Percentiles rank a stretch among this genome's conserved stretches.
phyloP scores from a whole-genome alignment of 2,888 invertebrate genomes.

The Cryptus viduatorius region DNA sequence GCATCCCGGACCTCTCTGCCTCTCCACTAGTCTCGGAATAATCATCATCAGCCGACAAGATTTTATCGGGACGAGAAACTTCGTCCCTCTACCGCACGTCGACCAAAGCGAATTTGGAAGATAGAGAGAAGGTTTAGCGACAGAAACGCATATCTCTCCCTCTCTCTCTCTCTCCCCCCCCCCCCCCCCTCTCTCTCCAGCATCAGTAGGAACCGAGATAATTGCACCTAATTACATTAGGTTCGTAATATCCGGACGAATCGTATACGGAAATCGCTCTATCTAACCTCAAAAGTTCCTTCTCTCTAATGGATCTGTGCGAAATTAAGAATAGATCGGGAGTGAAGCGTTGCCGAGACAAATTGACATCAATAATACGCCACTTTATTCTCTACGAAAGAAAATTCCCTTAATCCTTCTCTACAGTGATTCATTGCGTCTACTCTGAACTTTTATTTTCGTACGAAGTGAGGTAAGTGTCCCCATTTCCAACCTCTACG shows the following conservation, averaged over 20 bases:
- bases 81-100: neutral
- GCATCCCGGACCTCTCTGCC: constrained; percentile 2
- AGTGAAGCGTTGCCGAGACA: neutral
- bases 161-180: neutral
- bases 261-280: constrained; percentile 18
- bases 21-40: constrained; percentile 42
- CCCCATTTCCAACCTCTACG: no score
- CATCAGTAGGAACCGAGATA: constrained; percentile 10
- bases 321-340: neutral
- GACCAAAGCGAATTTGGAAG: constrained; percentile 14
- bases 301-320: constrained; percentile 1
- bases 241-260: constrained; percentile 39
- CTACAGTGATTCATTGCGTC: no score
- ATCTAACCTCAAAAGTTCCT: neutral
- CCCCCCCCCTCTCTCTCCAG: neutral
- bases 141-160: neutral
- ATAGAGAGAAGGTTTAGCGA: neutral
- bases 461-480: no score
- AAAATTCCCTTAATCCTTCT: no score
- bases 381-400: no score
- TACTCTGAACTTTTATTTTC: no score
- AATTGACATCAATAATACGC: neutral
- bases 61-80: constrained; percentile 53
- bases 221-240: constrained; percentile 54
- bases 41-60: constrained; percentile 45